phyloP scores from a whole-genome alignment of 2,113 vertebrate genomes.

The Amia ocellicauda region DNA sequence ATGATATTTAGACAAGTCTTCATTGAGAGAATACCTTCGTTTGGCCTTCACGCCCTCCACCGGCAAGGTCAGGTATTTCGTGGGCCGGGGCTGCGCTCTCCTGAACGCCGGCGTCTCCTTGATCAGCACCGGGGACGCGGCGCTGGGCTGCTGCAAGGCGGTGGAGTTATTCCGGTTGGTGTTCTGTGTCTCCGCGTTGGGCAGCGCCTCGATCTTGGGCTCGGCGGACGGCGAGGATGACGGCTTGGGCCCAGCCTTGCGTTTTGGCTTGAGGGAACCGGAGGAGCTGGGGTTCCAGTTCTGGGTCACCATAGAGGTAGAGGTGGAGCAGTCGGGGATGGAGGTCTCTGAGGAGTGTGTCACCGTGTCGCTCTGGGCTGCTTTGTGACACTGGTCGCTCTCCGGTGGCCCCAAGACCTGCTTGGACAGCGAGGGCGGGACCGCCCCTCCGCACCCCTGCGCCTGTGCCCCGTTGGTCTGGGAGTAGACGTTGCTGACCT shows the following conservation, averaged over 20 bases:
- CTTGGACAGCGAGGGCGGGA: constrained; percentile 82
- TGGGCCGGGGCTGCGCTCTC: constrained; percentile 75
- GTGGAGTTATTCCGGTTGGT: constrained; percentile 96
- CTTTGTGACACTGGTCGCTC: constrained; percentile 68
- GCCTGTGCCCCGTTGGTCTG: constrained; percentile 89
- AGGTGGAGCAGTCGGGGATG: constrained; percentile 74
- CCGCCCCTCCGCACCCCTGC: constrained; percentile 69
- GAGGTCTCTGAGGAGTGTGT: constrained; percentile 70
- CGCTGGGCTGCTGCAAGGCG: constrained; percentile 65
- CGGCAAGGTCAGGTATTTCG: constrained; percentile 89
- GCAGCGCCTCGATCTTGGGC: constrained; percentile 60
- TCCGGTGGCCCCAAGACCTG: constrained; percentile 80
- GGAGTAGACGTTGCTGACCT: constrained; percentile 90
- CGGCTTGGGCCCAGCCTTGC: constrained; percentile 75
- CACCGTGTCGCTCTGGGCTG: constrained; percentile 52
- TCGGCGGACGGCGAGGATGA: constrained; percentile 40
- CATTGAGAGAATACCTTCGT: constrained; percentile 81
- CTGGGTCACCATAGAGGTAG: constrained; percentile 78
- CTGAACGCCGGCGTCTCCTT: constrained; percentile 67
- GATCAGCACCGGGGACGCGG: constrained; percentile 39
- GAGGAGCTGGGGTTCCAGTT: constrained; percentile 76
- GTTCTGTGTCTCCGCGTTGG: constrained; percentile 80
- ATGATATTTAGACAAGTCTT: constrained; percentile 65
- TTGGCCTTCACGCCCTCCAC: constrained; percentile 70
- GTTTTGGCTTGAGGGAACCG: constrained; percentile 80